phyloP scores from a whole-genome alignment of 2,113 vertebrate genomes.

The Heterotilapia buettikoferi region DNA sequence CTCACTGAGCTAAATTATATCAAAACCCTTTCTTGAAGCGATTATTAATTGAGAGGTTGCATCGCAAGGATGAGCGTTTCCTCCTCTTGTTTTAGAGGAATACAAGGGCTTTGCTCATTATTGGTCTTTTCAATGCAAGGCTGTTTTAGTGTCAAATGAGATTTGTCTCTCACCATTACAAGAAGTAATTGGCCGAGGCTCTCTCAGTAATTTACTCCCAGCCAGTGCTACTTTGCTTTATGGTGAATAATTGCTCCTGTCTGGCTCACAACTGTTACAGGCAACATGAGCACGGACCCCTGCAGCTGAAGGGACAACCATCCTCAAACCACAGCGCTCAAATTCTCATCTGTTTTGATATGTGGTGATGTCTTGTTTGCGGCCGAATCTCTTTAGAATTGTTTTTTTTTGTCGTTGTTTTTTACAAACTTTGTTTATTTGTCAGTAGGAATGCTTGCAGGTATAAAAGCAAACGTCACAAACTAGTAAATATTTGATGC shows the following conservation, averaged over 20 bases:
- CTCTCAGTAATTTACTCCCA: conserved; percentile 58
- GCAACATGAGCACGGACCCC: conserved; percentile 3
- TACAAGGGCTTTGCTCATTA: conserved; percentile 53
- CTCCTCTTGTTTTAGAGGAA: conserved; percentile 5
- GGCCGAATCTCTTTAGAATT: not conserved
- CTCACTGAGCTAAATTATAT: conserved; percentile 9
- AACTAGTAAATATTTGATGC: conserved; percentile 29
- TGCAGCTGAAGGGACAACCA: conserved; percentile 14
- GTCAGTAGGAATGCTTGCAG: not conserved
- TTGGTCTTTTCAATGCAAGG: conserved; percentile 48
- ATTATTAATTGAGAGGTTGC: conserved; percentile 31
- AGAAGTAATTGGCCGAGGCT: conserved; percentile 63
- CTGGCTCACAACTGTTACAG: conserved; percentile 44
- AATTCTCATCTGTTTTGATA: not conserved
- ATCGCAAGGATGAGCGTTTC: conserved; percentile 7
- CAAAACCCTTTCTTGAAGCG: conserved; percentile 1
- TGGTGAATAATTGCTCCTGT: conserved; percentile 65
- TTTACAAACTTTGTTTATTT: not conserved
- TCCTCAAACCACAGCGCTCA: not conserved
- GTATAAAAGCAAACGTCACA: not conserved
- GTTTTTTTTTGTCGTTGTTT: not conserved
- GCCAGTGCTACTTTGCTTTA: conserved; percentile 45
- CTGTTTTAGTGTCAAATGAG: conserved; percentile 61
- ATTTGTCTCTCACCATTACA: conserved; percentile 65
- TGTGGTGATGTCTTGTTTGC: not conserved